Percentiles rank a stretch among this genome's conserved stretches.
phyloP scores from a whole-genome alignment of 2,797 vertebrate species.

The Macrochelys suwanniensis region DNA sequence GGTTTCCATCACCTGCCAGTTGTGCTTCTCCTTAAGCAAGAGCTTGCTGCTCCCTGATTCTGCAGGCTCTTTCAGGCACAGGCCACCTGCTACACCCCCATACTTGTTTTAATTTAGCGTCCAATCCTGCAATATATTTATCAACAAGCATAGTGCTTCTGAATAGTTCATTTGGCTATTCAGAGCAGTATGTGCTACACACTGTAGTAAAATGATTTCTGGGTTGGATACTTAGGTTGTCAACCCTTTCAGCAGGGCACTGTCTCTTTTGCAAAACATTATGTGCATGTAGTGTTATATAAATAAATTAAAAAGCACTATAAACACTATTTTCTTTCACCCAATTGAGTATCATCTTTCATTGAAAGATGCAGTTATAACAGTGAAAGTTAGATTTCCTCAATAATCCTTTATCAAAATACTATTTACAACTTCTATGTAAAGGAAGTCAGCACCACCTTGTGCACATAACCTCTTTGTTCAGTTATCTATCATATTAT shows the following conservation, averaged over 20 bases:
- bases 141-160: background rate
- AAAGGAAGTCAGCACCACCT: background rate
- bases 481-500: rapidly evolving
- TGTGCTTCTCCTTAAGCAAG: too few species aligned
- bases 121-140: background rate
- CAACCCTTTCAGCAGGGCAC: background rate
- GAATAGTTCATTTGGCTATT: background rate
- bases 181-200: background rate
- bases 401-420: background rate
- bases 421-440: background rate
- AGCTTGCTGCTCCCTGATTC: too few species aligned
- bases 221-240: background rate
- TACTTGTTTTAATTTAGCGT: background rate
- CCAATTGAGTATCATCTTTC: background rate
- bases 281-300: background rate
- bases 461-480: background rate
- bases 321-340: background rate
- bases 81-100: background rate
- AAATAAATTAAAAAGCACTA: background rate
- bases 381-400: background rate
- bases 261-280: background rate
- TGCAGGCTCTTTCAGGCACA: too few species aligned
- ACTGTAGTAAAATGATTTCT: background rate
- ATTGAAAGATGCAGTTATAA: background rate
- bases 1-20: too few species aligned